These are phyloP conservation scores for Marmota flaviventris DNA, from an alignment of 2,113 vertebrate species.

Conservation along the genomic window DNA sequence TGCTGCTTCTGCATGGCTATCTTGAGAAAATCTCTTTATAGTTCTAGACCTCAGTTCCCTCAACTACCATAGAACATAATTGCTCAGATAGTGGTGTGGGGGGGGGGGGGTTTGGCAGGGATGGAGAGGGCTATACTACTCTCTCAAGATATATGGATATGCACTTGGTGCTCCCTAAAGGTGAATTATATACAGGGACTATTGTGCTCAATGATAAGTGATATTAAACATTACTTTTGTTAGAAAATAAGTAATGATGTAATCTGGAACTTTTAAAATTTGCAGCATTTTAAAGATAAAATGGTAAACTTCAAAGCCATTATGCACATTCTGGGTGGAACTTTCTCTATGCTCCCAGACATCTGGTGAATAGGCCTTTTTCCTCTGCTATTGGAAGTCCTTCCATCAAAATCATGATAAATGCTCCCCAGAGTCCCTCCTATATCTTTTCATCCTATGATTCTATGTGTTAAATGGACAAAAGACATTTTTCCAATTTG, in stretches of 20 bases:
- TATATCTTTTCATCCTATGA: neutral
- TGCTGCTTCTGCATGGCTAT: neutral
- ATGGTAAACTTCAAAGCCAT: conserved; percentile 14
- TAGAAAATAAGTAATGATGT: conserved; percentile 23
- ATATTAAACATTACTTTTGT: neutral
- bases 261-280: conserved; percentile 9
- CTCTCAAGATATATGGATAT: neutral
- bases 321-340: neutral
- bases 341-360: neutral
- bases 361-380: neutral
- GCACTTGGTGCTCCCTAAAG: neutral
- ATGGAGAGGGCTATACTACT: neutral
- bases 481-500: neutral
- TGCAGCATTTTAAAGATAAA: conserved; percentile 10
- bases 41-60: neutral
- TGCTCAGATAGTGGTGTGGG: neutral
- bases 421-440: neutral
- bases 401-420: conserved; percentile 32
- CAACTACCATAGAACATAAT: neutral
- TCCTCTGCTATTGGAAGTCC: neutral
- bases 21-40: neutral
- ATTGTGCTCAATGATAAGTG: neutral
- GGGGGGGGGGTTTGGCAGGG: too few relatives aligned
- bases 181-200: neutral
- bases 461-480: conserved; percentile 22